phyloP scores from a whole-genome alignment of 2,888 invertebrate species.

The Ennomos fuscantarius region DNA sequence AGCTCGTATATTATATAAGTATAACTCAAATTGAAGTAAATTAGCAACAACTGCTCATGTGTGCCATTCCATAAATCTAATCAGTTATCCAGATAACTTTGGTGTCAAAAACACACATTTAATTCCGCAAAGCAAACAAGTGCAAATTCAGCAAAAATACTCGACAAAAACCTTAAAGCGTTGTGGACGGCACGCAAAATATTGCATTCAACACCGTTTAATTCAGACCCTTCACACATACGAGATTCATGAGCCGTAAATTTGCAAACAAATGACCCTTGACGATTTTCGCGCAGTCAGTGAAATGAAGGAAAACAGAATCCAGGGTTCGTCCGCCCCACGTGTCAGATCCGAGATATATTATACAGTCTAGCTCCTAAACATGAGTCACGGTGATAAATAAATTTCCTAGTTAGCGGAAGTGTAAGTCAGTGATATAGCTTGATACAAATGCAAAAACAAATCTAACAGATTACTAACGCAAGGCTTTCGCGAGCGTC shows the following conservation, averaged over 20 bases:
- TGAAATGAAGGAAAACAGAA: constrained; percentile 76
- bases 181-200: constrained; percentile 16
- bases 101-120: no score
- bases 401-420: constrained; percentile 40
- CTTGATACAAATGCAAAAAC: neutral
- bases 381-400: constrained; percentile 57
- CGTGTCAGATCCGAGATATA: constrained; percentile 59
- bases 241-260: constrained; percentile 74
- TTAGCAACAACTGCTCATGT: no score
- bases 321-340: constrained; percentile 51
- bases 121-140: neutral
- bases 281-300: constrained; percentile 75
- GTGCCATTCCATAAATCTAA: no score
- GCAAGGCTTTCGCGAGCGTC: no score
- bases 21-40: no score
- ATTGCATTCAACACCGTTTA: constrained; percentile 34
- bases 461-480: no score
- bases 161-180: constrained; percentile 15
- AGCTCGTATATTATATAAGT: no score
- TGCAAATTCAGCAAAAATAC: constrained; percentile 6
- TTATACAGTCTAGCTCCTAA: constrained; percentile 50
- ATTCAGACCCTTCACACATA: constrained; percentile 61
- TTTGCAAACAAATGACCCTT: constrained; percentile 77
- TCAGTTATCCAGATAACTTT: no score
- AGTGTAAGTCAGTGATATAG: constrained; percentile 4